These are phyloP conservation scores for Sarcoramphus papa DNA, from an alignment of 2,797 vertebrate genomes.

Conservation along the genomic window DNA sequence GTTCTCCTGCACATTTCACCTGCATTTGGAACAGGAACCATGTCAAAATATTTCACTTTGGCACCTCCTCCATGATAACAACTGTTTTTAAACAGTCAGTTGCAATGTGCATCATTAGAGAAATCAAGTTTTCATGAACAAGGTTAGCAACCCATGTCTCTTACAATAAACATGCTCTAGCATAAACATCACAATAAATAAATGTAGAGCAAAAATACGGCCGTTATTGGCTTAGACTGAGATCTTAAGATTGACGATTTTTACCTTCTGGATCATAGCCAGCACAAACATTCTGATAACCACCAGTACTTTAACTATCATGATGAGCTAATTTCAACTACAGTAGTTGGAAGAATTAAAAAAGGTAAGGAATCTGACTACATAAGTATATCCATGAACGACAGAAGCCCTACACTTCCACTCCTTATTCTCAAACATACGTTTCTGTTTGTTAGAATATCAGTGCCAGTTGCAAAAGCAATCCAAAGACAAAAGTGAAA, in stretches of 20 bases:
- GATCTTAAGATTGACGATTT: background rate
- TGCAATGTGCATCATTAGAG: background rate
- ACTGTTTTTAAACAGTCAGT: background rate
- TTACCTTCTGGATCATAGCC: background rate
- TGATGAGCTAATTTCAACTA: background rate
- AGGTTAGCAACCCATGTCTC: background rate
- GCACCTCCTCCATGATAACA: background rate
- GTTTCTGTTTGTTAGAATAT: background rate
- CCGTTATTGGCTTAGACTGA: background rate
- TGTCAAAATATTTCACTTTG: background rate
- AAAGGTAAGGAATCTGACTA: background rate
- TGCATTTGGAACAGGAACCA: background rate
- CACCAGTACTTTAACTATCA: background rate
- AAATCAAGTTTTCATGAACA: background rate
- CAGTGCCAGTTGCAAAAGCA: background rate
- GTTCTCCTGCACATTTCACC: background rate
- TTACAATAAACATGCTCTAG: background rate
- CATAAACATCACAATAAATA: constrained; percentile 1
- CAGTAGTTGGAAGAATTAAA: background rate
- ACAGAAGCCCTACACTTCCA: background rate
- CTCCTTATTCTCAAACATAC: background rate
- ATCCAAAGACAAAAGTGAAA: constrained; percentile 4
- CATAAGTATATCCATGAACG: background rate
- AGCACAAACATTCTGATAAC: background rate
- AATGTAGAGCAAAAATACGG: background rate